These are phyloP conservation scores for Carposina sasakii DNA, from an alignment of 1,140 invertebrate genomes.

Conservation along the genomic window DNA sequence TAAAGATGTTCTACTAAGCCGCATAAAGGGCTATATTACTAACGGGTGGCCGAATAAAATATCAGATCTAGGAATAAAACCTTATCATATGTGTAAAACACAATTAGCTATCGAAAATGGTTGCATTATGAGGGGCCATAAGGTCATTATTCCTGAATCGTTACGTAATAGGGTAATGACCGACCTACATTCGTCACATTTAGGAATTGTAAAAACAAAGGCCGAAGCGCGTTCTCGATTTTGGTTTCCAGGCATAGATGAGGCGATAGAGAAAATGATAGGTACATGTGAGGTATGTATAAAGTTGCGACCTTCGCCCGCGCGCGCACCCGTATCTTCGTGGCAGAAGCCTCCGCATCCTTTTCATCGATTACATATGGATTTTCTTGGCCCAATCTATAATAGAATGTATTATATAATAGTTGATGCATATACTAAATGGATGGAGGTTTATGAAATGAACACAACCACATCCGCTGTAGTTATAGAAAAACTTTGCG, in stretches of 20 bases:
- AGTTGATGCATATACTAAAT: constrained; percentile 32
- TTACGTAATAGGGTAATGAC: constrained; percentile 33
- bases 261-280: constrained; percentile 41
- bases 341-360: not conserved
- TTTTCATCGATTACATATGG: not conserved
- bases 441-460: constrained; percentile 19
- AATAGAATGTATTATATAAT: constrained; percentile 33
- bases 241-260: constrained; percentile 62
- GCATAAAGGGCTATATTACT: not conserved
- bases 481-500: not conserved
- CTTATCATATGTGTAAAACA: not conserved
- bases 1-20: not conserved
- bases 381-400: constrained; percentile 32
- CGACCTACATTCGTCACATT: constrained; percentile 50
- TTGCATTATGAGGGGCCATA: constrained; percentile 3
- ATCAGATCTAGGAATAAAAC: not conserved
- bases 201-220: constrained; percentile 62
- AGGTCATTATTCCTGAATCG: constrained; percentile 16
- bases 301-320: not conserved
- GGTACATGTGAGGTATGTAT: not conserved
- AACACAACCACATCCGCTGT: too few relatives aligned
- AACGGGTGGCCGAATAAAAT: not conserved
- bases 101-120: constrained; percentile 6
- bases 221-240: constrained; percentile 38
- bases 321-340: not conserved